A percentile compares a stretch with the other conserved stretches of the same genome.
Evolutionary conservation across 1,140 invertebrate genomes (phyloP).

Genomic region (Ceratoteleas bidentatus): DNA sequence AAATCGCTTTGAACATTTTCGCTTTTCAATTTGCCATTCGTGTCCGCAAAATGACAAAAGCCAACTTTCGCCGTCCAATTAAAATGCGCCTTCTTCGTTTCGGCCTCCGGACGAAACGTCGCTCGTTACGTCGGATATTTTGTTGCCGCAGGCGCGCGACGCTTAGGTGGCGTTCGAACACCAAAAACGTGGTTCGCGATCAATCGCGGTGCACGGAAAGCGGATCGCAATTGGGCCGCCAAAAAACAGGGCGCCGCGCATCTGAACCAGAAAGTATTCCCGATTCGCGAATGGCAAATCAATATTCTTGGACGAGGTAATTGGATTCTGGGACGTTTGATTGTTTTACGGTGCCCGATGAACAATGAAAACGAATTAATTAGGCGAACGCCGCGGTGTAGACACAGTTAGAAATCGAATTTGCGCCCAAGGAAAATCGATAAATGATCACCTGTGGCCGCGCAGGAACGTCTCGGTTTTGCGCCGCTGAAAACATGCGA

Average conservation of each 20-base stretch:
- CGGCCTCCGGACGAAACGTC: background rate
- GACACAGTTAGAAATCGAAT: slow-evolving; percentile 45
- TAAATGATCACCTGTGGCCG: slow-evolving; percentile 44
- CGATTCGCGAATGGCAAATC: slow-evolving; percentile 12
- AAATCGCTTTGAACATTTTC: slow-evolving; percentile 15
- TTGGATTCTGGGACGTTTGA: slow-evolving; percentile 22
- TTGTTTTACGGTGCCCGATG: slow-evolving; percentile 17
- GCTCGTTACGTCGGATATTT: no score
- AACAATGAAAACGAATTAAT: slow-evolving; percentile 52
- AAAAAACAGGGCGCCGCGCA: no score
- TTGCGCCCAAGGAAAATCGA: slow-evolving; percentile 41
- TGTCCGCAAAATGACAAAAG: background rate
- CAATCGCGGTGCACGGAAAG: no score
- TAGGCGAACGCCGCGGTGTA: slow-evolving; percentile 32
- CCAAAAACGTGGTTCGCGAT: no score
- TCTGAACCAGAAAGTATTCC: background rate
- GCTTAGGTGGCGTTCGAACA: no score
- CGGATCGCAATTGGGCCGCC: no score
- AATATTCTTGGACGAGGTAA: slow-evolving; percentile 29
- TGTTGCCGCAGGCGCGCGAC: no score
- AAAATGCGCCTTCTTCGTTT: no score
- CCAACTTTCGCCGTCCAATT: background rate
- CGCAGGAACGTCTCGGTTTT: slow-evolving; percentile 19
- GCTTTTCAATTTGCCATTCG: slow-evolving; percentile 9
- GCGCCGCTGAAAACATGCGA: slow-evolving; percentile 24